Conservation (phyloP, 1,140 invertebrate genomes). For the Megalopta genalis region DNA sequence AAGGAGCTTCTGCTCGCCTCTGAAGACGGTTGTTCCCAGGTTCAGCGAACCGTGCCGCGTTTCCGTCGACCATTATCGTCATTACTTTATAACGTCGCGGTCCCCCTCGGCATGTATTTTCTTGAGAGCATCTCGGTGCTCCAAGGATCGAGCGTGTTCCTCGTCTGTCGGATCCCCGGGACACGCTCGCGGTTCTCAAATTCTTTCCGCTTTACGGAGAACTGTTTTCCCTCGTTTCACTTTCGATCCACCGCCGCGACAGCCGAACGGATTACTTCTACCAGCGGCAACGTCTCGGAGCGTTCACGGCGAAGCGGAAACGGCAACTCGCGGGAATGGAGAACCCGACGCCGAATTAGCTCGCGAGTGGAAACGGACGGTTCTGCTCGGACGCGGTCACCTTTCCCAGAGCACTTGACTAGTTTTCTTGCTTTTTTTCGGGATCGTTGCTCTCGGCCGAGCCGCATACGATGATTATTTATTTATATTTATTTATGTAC, state of each 20-base stretch:
- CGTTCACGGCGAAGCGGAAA: neutral
- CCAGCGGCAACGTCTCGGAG: neutral
- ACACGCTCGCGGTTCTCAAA: neutral
- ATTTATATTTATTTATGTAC: no score
- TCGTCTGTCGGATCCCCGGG: no score
- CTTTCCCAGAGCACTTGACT: no score
- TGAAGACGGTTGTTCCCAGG: neutral
- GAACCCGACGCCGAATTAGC: no score
- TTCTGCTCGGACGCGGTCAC: neutral
- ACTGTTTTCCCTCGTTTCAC: neutral
- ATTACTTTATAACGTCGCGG: slow-evolving; percentile 40
- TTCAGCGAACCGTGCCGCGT: slow-evolving; percentile 21
- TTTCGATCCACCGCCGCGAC: neutral
- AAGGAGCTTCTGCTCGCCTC: neutral
- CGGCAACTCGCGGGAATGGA: no score
- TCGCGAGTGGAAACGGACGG: neutral
- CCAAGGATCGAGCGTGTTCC: neutral
- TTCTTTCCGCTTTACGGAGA: neutral
- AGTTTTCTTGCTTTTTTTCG: no score
- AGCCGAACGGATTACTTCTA: neutral
- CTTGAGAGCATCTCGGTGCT: slow-evolving; percentile 28
- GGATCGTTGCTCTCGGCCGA: no score
- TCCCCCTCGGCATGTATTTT: slow-evolving; percentile 21
- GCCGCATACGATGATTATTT: no score
- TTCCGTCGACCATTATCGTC: slow-evolving; percentile 36